A percentile compares a stretch with the other conserved stretches of the same genome.
These are phyloP conservation scores for Eremophila alpestris DNA, from an alignment of 2,797 vertebrate species.

Conservation along the genomic window DNA sequence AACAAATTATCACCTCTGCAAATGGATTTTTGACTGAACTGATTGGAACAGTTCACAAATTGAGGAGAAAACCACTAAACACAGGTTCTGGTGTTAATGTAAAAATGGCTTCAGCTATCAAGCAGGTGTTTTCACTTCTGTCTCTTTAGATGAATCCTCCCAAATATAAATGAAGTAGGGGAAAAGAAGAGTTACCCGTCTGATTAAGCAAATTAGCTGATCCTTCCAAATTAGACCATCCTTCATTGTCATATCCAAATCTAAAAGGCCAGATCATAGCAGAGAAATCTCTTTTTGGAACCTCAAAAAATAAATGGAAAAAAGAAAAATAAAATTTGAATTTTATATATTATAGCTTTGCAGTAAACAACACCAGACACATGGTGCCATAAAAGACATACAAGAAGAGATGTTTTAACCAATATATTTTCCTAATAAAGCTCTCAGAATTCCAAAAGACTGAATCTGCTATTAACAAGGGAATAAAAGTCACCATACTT, in stretches of 20 bases:
- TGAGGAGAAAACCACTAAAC: not conserved
- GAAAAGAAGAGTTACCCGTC: constrained; percentile 52
- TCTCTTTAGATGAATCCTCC: not conserved
- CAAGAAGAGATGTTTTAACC: not conserved
- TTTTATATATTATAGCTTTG: not conserved
- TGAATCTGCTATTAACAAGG: not conserved
- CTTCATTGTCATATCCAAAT: constrained; percentile 77
- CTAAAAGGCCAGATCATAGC: constrained; percentile 79
- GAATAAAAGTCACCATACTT: not conserved
- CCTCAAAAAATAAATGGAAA: constrained; percentile 28
- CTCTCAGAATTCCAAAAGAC: not conserved
- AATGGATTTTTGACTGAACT: not conserved
- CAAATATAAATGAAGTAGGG: not conserved
- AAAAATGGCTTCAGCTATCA: not conserved
- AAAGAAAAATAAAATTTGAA: not conserved
- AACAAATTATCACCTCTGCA: not conserved
- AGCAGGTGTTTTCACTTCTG: not conserved
- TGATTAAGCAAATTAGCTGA: constrained; percentile 72
- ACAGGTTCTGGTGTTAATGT: not conserved
- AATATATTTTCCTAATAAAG: not conserved
- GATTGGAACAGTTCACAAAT: not conserved
- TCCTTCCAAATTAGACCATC: constrained; percentile 75
- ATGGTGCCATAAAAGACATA: not conserved
- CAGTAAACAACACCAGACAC: not conserved
- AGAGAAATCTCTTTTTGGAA: constrained; percentile 68